Percentiles rank a stretch among this genome's conserved stretches.
These are phyloP conservation scores for Ypsolopha sequella DNA, from an alignment of 2,888 invertebrate genomes.

Conservation along the genomic window DNA sequence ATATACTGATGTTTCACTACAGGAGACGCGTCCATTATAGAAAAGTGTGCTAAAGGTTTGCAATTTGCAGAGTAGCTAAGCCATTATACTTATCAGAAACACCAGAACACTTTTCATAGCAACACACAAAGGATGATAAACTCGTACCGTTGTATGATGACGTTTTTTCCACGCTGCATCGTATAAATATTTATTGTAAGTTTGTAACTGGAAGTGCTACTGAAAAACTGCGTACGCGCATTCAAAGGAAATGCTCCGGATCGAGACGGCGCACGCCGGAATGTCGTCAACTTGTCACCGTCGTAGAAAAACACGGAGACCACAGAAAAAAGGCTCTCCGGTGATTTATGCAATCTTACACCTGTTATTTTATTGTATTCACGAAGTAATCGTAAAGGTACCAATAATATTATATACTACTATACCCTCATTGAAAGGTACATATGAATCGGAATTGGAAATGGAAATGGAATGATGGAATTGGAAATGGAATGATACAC, in stretches of 20 bases:
- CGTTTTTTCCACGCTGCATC: not conserved
- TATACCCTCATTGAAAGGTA: no score
- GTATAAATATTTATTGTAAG: constrained; percentile 40
- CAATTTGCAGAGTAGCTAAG: no score
- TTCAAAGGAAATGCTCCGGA: constrained; percentile 33
- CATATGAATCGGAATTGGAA: no score
- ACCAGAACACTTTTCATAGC: not conserved
- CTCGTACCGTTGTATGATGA: not conserved
- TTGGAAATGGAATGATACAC: no score
- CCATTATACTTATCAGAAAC: not conserved
- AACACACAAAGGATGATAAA: not conserved
- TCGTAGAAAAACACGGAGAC: not conserved
- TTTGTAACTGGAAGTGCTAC: constrained; percentile 14
- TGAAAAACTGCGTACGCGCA: constrained; percentile 20
- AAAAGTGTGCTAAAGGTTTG: not conserved
- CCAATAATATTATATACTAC: no score
- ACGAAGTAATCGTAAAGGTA: no score
- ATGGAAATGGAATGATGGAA: no score
- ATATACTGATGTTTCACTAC: no score
- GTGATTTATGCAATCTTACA: no score
- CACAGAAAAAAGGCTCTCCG: no score
- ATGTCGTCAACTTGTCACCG: constrained; percentile 21
- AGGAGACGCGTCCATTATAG: no score
- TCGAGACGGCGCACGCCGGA: constrained; percentile 35
- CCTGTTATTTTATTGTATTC: no score